A percentile compares a stretch with the other conserved stretches of the same genome.
phyloP scores from a whole-genome alignment of 2,797 vertebrate genomes.

The Cyclura pinguis region DNA sequence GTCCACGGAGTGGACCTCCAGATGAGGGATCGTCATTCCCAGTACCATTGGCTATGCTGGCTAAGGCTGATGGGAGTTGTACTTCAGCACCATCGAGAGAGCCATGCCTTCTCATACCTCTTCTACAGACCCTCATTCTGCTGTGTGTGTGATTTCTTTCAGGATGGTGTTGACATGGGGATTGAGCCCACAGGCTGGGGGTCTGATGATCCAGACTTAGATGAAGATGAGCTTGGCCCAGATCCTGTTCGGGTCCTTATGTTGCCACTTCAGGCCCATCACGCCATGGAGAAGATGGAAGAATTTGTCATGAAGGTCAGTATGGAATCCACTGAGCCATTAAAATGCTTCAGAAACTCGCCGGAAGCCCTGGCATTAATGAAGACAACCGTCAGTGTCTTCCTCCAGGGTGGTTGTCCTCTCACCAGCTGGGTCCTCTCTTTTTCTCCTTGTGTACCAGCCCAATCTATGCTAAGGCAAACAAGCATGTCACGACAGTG shows the following conservation, averaged over 20 bases:
- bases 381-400: background rate
- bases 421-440: background rate
- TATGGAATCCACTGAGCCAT: background rate
- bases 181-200: slow-evolving; percentile 33
- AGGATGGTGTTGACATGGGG: slow-evolving; percentile 36
- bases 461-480: background rate
- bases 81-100: background rate
- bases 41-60: background rate
- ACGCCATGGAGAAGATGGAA: slow-evolving; percentile 60
- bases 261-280: slow-evolving; percentile 52
- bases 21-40: background rate
- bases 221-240: background rate
- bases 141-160: slow-evolving; percentile 15
- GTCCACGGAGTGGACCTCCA: background rate
- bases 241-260: slow-evolving; percentile 45
- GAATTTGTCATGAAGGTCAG: slow-evolving; percentile 53
- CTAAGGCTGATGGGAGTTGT: background rate
- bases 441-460: background rate
- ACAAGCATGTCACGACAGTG: slow-evolving; percentile 1
- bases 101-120: background rate
- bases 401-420: background rate
- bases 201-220: background rate
- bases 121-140: background rate
- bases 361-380: background rate
- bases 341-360: background rate